phyloP scores from a whole-genome alignment of 2,797 vertebrate species.

The Hylomyscus alleni region DNA sequence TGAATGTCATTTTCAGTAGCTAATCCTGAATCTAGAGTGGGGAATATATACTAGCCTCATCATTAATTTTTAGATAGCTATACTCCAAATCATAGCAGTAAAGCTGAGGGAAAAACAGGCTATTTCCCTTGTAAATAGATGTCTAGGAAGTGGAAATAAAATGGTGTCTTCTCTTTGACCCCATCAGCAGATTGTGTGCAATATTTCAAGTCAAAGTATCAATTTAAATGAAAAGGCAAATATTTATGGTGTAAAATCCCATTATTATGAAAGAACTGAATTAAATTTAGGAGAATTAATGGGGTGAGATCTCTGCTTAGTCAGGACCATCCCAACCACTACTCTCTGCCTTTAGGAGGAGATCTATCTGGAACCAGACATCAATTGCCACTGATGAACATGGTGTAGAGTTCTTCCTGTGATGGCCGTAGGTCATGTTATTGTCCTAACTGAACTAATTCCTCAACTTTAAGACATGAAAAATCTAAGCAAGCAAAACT shows the following conservation, averaged over 20 bases:
- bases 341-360: neutral
- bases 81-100: neutral
- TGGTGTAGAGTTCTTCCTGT: neutral
- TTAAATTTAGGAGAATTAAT: neutral
- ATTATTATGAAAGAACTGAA: neutral
- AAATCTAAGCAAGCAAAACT: neutral
- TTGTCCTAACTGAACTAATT: neutral
- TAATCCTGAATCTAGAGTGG: neutral
- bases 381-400: neutral
- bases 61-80: neutral
- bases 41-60: neutral
- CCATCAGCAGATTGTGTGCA: neutral
- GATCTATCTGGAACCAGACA: accelerated
- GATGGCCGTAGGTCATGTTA: neutral
- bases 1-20: conserved; percentile 18
- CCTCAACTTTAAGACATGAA: neutral
- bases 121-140: neutral
- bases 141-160: neutral
- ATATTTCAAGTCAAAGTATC: neutral
- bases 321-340: neutral
- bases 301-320: too few relatives aligned
- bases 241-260: neutral
- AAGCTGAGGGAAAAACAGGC: neutral
- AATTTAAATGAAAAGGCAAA: conserved; percentile 29
- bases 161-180: neutral